These are phyloP conservation scores for Phrynosoma blainvillii DNA, from an alignment of 2,113 vertebrate genomes.

Conservation along the genomic window DNA sequence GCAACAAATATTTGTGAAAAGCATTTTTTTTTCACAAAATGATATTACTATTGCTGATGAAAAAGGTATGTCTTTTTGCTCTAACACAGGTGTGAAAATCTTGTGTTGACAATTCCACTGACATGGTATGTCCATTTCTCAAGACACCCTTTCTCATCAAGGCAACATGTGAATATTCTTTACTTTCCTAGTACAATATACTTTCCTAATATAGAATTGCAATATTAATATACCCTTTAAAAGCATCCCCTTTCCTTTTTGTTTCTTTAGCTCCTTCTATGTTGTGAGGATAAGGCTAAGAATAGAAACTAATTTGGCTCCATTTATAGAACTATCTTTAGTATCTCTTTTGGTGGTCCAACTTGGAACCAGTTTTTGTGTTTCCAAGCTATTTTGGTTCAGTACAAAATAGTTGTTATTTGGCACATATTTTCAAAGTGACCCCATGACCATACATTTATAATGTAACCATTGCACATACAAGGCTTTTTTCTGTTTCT, in stretches of 20 bases:
- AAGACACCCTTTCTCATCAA: not conserved
- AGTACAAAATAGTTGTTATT: constrained; percentile 50
- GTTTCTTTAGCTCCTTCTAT: constrained; percentile 33
- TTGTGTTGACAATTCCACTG: too few species aligned
- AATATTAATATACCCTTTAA: not conserved
- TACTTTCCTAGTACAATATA: too few species aligned
- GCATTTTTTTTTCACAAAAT: too few species aligned
- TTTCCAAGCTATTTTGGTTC: constrained; percentile 61
- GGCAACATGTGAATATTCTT: not conserved
- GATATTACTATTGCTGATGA: too few species aligned
- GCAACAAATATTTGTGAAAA: too few species aligned
- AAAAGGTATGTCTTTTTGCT: too few species aligned
- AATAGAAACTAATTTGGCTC: constrained; percentile 62
- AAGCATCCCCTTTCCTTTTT: constrained; percentile 3
- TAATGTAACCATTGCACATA: constrained; percentile 48
- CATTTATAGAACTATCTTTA: constrained; percentile 62
- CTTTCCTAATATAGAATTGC: not conserved
- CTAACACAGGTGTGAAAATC: too few species aligned
- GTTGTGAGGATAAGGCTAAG: constrained; percentile 38
- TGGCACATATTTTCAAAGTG: constrained; percentile 50
- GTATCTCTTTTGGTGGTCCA: constrained; percentile 69
- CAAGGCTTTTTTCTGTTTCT: constrained; percentile 32
- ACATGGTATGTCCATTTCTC: not conserved
- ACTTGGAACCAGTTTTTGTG: constrained; percentile 59
- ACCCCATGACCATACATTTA: constrained; percentile 33